Percentiles rank a stretch among this genome's conserved stretches.
Evolutionary conservation across 1,140 invertebrate species (phyloP).

Genomic region (Leptinotarsa undecemlineata): DNA sequence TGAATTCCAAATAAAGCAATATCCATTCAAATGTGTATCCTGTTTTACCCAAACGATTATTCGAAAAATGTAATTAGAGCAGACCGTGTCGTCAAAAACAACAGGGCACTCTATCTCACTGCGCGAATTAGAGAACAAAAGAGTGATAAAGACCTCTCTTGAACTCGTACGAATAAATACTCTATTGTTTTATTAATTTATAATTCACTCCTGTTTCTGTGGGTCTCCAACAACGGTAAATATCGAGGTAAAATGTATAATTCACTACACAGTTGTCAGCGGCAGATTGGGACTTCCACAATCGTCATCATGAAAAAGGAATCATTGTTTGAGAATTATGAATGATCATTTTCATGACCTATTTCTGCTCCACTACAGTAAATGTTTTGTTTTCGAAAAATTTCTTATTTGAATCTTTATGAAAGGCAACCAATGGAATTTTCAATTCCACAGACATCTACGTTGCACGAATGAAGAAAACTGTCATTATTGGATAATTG

Average conservation of each 20-base stretch:
- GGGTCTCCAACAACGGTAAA: neutral
- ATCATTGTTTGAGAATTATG: too few relatives aligned
- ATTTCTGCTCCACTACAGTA: too few relatives aligned
- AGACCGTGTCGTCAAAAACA: neutral
- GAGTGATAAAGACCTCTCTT: neutral
- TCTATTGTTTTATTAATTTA: slow-evolving; percentile 2
- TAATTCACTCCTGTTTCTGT: neutral
- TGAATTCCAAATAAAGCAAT: too few relatives aligned
- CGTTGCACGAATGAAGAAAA: too few relatives aligned
- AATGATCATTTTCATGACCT: too few relatives aligned
- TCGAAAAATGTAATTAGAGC: slow-evolving; percentile 6
- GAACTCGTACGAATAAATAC: slow-evolving; percentile 1
- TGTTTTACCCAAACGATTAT: neutral
- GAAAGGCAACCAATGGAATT: too few relatives aligned
- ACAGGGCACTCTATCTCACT: neutral
- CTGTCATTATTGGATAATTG: too few relatives aligned
- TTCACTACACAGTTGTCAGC: neutral
- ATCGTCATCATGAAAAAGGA: neutral
- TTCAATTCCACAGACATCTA: too few relatives aligned
- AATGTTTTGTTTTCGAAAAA: too few relatives aligned
- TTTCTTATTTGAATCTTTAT: too few relatives aligned
- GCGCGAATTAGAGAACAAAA: neutral
- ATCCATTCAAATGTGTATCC: too few relatives aligned
- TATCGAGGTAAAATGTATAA: neutral
- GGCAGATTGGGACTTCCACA: neutral